phyloP scores from a whole-genome alignment of 2,113 vertebrate species.

The Psilopogon haemacephalus region DNA sequence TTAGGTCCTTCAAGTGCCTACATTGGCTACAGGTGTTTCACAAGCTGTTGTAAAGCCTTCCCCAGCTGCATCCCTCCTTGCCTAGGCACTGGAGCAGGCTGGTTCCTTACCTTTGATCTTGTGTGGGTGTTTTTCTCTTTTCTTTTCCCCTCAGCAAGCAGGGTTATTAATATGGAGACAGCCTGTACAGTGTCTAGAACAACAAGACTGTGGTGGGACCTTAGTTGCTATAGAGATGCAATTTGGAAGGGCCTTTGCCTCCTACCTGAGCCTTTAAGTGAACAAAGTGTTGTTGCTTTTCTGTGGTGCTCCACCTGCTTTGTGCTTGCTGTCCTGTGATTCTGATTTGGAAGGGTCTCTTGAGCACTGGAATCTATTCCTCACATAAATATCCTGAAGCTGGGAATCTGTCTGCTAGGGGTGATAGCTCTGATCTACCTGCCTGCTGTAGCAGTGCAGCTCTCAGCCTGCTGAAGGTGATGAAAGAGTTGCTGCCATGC shows the following conservation, averaged over 20 bases:
- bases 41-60: neutral
- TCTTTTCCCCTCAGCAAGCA: neutral
- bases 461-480: neutral
- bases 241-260: neutral
- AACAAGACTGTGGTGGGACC: neutral
- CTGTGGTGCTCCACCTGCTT: accelerated
- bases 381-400: neutral
- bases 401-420: neutral
- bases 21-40: neutral
- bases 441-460: neutral
- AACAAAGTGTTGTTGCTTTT: neutral
- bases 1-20: neutral
- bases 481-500: neutral
- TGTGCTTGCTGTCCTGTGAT: neutral
- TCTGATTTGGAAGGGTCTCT: neutral
- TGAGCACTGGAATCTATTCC: neutral
- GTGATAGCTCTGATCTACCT: neutral
- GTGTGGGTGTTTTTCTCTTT: neutral
- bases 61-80: neutral
- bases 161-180: neutral
- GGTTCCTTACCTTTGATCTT: neutral
- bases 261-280: neutral
- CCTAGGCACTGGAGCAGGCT: neutral
- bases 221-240: neutral
- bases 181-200: neutral